Evolutionary conservation across 2,888 invertebrate species (phyloP).

Genomic region (Leptopilina drosophilae): DNA sequence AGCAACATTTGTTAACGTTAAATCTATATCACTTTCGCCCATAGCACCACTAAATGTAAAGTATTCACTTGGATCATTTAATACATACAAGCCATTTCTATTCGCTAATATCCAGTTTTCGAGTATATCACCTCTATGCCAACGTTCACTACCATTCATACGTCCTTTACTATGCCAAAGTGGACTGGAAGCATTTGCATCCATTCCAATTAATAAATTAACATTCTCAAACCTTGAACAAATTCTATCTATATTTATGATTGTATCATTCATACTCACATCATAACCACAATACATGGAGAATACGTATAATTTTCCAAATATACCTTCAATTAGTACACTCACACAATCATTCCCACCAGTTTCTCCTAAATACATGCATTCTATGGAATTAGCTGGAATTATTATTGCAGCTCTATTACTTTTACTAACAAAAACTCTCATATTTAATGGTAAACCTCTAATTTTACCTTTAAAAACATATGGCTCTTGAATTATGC

Average conservation of each 20-base stretch:
- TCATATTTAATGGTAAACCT: not conserved
- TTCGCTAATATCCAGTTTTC: too few species aligned
- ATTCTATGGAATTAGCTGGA: not conserved
- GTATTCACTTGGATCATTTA: too few species aligned
- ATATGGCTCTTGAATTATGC: conserved; percentile 44
- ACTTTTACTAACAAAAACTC: not conserved
- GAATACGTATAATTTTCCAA: conserved; percentile 43
- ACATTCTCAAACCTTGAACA: not conserved
- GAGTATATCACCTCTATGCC: too few species aligned
- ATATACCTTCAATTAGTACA: conserved; percentile 42
- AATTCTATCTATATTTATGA: conserved; percentile 28
- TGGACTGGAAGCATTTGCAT: conserved; percentile 58
- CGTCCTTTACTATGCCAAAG: conserved; percentile 54
- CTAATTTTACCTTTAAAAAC: not conserved
- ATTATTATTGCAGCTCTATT: not conserved
- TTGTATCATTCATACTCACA: not conserved
- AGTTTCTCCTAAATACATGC: not conserved
- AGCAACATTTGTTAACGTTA: not conserved
- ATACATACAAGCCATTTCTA: not conserved
- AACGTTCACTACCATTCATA: not conserved
- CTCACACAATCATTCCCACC: conserved; percentile 37
- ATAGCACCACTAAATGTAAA: too few species aligned
- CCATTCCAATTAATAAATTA: conserved; percentile 52
- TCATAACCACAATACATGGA: conserved; percentile 1
- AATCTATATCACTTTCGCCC: too few species aligned